Base-by-base conservation (phyloP, 2,113 vertebrate species). In the Chlorodrepanis virens region DNA sequence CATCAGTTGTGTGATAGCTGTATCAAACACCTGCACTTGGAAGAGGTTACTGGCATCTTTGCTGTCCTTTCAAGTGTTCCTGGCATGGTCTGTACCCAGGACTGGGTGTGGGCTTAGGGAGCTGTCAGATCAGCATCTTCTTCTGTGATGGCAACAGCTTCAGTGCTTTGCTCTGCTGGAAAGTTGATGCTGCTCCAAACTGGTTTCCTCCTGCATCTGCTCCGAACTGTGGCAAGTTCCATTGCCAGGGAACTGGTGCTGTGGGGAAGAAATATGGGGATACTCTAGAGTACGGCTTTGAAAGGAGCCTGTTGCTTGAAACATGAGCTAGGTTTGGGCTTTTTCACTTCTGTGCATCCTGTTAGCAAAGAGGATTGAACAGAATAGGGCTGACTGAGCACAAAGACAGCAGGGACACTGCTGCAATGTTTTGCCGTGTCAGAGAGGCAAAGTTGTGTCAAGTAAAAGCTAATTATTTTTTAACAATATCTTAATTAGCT, bases 81-180 rank as follows among this genome's bases (percentile, higher is more conserved):
- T 88, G 75, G 39, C 9, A 5, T 10, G 39, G 21, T 89, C 31
- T 24, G 28, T 45, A 5, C 11, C 5, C 5, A 6, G 52, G 42
- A 22, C 24, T 23, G 39, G 10, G 5, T 39, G 40, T 60, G 40
- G 24, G 54, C 7, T 70, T 33, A 12, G n/a, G 40, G 49, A 81
- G 40, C 21, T 64, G 27, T 37, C 74, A 54, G 50, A 57, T n/a
- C 42, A 44, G 20, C 0, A 0, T 31, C 54, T 12, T 44, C 19
- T 65, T 31, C 33, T 20, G 0, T 9, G 49, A 29, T 24, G 24
- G n/a, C 53, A 53, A 11, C 33, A 64, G 64, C 87, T 83, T 47
- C 83, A 52, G 1, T 13, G 4, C 64, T 45, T 33, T 17, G 47
- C 67, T 87, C 57, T 86, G 44, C 67, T 88, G 67, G 42, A 23